Evolutionary conservation across 1,140 invertebrate species (phyloP), one percentile per base, ranked within the genome.

Genomic region (Mizuhopecten yessoensis): DNA sequence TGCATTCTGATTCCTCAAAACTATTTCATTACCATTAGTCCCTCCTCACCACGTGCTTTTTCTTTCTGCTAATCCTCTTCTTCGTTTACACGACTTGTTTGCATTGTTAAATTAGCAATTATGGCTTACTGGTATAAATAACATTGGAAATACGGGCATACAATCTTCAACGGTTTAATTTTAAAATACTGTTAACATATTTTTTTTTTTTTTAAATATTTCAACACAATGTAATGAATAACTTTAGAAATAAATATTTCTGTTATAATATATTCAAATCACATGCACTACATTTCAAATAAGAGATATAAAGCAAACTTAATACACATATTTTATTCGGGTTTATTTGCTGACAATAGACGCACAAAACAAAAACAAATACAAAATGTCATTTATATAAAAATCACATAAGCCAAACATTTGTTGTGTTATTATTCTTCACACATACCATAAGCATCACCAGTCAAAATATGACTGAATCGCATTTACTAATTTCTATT

Each of bases 401-500:
- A 3, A 1, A 29, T 75, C 23, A 75, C 57, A 75, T n/a, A 75
- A 75, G 57, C 57, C 15, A 75, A 75, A 75, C 57, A 75, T 75
- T 5, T 39, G 36, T 75, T 75, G 57, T 49, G 1, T 75, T 75
- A 75, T 75, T 75, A 75, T 75, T 75, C 57, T 29, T 75, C 57
- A 75, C 57, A 75, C 57, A 75, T 75, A 75, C 57, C 29, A 75
- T 75, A 75, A 75, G 57, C n/a, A 29, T 75, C n/a, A 75, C 57
- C 5, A 75, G 57, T 75, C 57, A 29, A 29, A 29, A 75, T 29
- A 7, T 29, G 1, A 75, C n/a, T 49, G 11, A 20, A 3, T 20
- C 20, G 45, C 17, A 57, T 29, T 75, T n/a, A 29, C 7, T 75
- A 5, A 75, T 17, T 29, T n/a, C 57, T 75, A 17, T 75, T 29